Base-by-base conservation (phyloP, 2,113 vertebrate genomes). In the Pelvicachromis taeniatus region DNA sequence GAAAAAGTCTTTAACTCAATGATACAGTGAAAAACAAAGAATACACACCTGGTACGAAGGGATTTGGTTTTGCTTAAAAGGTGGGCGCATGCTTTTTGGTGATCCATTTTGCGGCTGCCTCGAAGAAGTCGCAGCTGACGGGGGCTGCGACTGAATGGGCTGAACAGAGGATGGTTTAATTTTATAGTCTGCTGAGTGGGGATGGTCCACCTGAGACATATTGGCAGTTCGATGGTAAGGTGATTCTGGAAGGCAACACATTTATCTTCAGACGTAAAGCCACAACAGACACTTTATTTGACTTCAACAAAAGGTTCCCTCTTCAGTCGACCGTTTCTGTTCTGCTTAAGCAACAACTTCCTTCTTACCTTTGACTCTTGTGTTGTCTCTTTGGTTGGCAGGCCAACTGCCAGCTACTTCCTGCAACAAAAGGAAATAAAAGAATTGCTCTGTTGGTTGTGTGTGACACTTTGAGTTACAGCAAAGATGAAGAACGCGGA, bases 321-420 rank as follows among this genome's bases (percentile, higher is more conserved):
- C 68, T 31, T 50, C 16, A 50, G 16, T 19, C 12, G 14, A 21
- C 21, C 3, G 16, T 56, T 85, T 56, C 23, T n/a, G 4, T 14
- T 40, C 35, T n/a, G 58, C 33, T 55, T 21, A 14, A 45, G 4
- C 9, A 75, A 2, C 26, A 80, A 50, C 78, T 78, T 88, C 81
- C 77, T 65, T 10, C 84, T 91, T 92, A 94, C 94, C 91, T 89
- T 42, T 85, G 7, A 23, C 3, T 29, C 9, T 52, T 23, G 13
- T 5, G 19, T 29, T 61, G 33, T 40, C 35, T 54, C 3, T 54
- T 14, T 21, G 40, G 23, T 55, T 53, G 12, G 26, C 2, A 19
- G 7, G 19, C 12, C 5, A 23, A 23, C 16, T 2, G 0, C 21
- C 56, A 35, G 77, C 78, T 23, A 73, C 54, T 91, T 93, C 93